These are phyloP conservation scores for Drosophila borborema DNA, from an alignment of 2,888 invertebrate genomes.

Conservation along the genomic window DNA sequence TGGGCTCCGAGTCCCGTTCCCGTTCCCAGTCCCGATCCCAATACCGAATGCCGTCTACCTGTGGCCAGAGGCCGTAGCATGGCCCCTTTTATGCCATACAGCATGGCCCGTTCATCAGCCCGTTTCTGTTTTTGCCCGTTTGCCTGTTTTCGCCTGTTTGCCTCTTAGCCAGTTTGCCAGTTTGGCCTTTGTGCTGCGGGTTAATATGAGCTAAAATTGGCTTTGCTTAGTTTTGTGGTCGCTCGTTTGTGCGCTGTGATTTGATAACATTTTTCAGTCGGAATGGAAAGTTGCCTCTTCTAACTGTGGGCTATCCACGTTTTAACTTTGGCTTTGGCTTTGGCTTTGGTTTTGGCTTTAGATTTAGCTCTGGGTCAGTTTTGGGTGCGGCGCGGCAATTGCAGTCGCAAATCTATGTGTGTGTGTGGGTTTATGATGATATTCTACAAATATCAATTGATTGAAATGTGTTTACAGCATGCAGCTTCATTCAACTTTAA, in stretches of 20 bases:
- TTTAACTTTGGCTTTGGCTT: conserved; percentile 30
- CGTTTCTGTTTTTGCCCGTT: conserved; percentile 26
- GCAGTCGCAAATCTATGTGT: conserved; percentile 13
- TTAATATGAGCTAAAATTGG: conserved; percentile 81
- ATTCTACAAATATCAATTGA: conserved; percentile 24
- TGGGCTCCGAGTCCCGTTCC: conserved; percentile 56
- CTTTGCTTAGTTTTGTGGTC: conserved; percentile 80
- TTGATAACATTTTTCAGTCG: conserved; percentile 78
- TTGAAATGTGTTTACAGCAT: conserved; percentile 15
- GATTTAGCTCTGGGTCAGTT: conserved; percentile 45
- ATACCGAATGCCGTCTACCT: conserved; percentile 35
- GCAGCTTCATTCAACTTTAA: neutral
- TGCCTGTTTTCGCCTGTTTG: conserved; percentile 54
- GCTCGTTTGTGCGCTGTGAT: conserved; percentile 78
- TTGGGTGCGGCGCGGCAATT: conserved; percentile 46
- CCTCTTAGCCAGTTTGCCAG: conserved; percentile 46
- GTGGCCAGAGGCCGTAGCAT: conserved; percentile 63
- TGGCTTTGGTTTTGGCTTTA: conserved; percentile 15
- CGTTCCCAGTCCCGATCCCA: conserved; percentile 5
- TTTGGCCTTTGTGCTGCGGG: conserved; percentile 80
- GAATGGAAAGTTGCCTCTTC: conserved; percentile 71
- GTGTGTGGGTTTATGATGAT: conserved; percentile 13
- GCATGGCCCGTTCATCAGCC: conserved; percentile 36
- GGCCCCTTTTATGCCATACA: conserved; percentile 38
- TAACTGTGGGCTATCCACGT: conserved; percentile 48